Evolutionary conservation across 2,888 invertebrate genomes (phyloP).

Genomic region (Lasioglossum pauxillum): DNA sequence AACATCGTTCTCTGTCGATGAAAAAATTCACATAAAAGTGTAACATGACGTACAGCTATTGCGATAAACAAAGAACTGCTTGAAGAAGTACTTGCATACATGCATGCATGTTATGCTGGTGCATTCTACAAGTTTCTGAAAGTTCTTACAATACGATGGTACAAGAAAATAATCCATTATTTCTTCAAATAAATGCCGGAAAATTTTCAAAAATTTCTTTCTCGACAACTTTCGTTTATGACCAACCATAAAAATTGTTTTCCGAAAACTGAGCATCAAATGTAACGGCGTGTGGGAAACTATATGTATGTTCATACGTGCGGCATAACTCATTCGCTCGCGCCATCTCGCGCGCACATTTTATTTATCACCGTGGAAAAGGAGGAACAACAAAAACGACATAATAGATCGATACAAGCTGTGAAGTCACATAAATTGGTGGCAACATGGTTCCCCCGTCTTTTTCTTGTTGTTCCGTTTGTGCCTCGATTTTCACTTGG

Average conservation of each 20-base stretch:
- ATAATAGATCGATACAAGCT: constrained; percentile 62
- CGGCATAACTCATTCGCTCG: background rate
- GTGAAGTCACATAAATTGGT: constrained; percentile 36
- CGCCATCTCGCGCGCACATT: background rate
- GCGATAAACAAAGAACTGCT: background rate
- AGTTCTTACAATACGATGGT: too few species aligned
- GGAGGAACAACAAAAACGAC: constrained; percentile 63
- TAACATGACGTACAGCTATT: background rate
- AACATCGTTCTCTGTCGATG: background rate
- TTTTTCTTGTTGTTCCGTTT: background rate
- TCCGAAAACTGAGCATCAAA: background rate
- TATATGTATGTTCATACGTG: background rate
- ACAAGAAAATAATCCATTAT: background rate
- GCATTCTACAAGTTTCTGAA: background rate
- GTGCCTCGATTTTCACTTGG: background rate
- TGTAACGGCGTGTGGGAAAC: background rate
- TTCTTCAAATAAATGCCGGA: background rate
- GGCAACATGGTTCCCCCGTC: background rate
- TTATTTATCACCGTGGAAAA: constrained; percentile 61
- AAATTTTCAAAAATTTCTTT: background rate
- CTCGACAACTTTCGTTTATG: background rate
- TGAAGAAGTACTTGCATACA: background rate
- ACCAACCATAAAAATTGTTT: background rate
- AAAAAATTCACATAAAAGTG: background rate
- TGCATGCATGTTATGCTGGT: background rate